Percentiles rank a stretch among this genome's conserved stretches.
These are phyloP conservation scores for Naja naja DNA, from an alignment of 2,113 vertebrate species.

Conservation along the genomic window DNA sequence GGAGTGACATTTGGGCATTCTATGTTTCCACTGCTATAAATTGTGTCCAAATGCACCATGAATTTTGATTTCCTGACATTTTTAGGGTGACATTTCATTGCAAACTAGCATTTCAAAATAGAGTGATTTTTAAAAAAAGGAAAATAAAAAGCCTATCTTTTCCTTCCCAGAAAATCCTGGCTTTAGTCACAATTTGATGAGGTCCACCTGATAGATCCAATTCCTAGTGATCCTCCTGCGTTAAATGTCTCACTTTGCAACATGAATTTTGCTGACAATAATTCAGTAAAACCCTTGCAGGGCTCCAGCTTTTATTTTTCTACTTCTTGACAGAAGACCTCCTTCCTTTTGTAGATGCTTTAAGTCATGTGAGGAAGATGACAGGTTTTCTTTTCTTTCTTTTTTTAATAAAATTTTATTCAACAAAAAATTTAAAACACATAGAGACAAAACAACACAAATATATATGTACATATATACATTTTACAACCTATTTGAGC, in stretches of 20 bases:
- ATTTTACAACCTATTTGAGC: too few species aligned
- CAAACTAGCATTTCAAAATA: not conserved
- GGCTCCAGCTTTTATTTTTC: not conserved
- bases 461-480: too few species aligned
- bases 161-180: not conserved
- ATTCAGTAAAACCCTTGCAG: not conserved
- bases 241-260: not conserved
- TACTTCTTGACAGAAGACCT: not conserved
- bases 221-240: not conserved
- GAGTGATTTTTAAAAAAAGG: not conserved
- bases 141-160: not conserved
- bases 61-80: not conserved
- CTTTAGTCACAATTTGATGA: not conserved
- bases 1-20: not conserved
- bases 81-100: not conserved
- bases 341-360: not conserved
- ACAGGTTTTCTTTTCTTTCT: not conserved
- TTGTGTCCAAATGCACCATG: not conserved
- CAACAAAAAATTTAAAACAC: too few species aligned
- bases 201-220: not conserved
- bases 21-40: not conserved
- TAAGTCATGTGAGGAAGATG: constrained; percentile 2
- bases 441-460: too few species aligned
- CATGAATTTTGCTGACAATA: not conserved
- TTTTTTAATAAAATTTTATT: too few species aligned